A percentile compares a stretch with the other conserved stretches of the same genome.
Conservation (phyloP, 2,888 invertebrate genomes). For the Cerceris rybyensis region DNA sequence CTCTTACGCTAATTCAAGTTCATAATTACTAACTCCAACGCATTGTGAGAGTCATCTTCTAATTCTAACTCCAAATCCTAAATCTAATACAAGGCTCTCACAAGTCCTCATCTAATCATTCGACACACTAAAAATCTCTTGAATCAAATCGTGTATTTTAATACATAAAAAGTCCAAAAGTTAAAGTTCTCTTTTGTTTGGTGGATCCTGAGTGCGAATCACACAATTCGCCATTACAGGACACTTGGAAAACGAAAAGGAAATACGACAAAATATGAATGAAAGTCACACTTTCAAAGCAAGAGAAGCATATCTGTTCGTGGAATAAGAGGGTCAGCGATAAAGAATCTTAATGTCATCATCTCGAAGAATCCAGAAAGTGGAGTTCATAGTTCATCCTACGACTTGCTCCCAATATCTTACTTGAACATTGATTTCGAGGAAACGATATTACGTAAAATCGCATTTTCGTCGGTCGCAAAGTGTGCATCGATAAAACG, state of each 20-base stretch:
- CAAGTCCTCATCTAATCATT: too few relatives aligned
- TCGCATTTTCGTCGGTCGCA: background rate
- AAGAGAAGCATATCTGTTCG: slow-evolving; percentile 27
- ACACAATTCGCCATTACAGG: too few relatives aligned
- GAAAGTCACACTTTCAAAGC: slow-evolving; percentile 13
- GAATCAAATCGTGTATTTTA: too few relatives aligned
- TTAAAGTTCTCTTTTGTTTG: too few relatives aligned
- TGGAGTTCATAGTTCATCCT: slow-evolving; percentile 11
- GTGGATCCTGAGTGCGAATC: too few relatives aligned
- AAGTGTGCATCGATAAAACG: background rate
- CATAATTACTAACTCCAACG: too few relatives aligned
- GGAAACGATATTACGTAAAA: background rate
- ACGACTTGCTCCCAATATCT: background rate
- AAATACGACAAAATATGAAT: slow-evolving; percentile 2
- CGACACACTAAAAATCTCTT: too few relatives aligned
- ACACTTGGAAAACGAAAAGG: background rate
- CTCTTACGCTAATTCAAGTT: too few relatives aligned
- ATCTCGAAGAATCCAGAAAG: background rate
- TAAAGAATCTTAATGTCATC: slow-evolving; percentile 29
- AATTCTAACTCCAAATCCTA: too few relatives aligned
- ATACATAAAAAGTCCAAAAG: too few relatives aligned
- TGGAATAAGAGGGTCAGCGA: slow-evolving; percentile 45
- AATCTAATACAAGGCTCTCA: too few relatives aligned
- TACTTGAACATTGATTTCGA: slow-evolving; percentile 8
- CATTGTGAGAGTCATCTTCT: too few relatives aligned